These are phyloP conservation scores for Apodemia duryi DNA, from an alignment of 2,888 invertebrate species.

Conservation along the genomic window DNA sequence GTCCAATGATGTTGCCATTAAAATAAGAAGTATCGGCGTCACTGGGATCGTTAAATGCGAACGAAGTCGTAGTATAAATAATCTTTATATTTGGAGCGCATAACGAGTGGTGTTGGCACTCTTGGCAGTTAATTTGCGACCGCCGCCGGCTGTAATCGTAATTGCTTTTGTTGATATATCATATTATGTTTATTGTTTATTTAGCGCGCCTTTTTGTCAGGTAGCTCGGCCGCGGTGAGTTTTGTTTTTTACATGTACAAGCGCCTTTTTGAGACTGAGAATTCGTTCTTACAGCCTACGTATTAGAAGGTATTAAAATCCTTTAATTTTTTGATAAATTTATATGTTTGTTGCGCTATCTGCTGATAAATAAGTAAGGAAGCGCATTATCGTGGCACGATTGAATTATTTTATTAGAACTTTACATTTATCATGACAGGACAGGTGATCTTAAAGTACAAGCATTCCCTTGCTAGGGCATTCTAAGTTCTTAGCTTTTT, in stretches of 20 bases:
- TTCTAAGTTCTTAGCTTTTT: too few species aligned
- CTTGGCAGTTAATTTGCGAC: slow-evolving; percentile 47
- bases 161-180: slow-evolving; percentile 70
- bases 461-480: too few species aligned
- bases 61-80: slow-evolving; percentile 25
- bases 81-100: slow-evolving; percentile 17
- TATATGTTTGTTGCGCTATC: too few species aligned
- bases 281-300: not conserved
- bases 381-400: too few species aligned
- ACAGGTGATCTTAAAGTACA: too few species aligned
- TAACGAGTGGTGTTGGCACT: slow-evolving; percentile 41
- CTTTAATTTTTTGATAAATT: too few species aligned
- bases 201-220: slow-evolving; percentile 59
- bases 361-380: too few species aligned
- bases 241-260: slow-evolving; percentile 1
- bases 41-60: slow-evolving; percentile 21
- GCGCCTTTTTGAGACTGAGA: not conserved
- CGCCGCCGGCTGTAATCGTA: slow-evolving; percentile 54
- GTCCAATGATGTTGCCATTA: slow-evolving; percentile 21
- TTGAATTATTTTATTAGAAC: too few species aligned
- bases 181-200: slow-evolving; percentile 61
- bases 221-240: slow-evolving; percentile 41
- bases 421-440: too few species aligned
- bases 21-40: slow-evolving; percentile 17
- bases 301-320: too few species aligned